Evolutionary conservation across 2,113 vertebrate species (phyloP).

Genomic region (Trematomus loennbergii): DNA sequence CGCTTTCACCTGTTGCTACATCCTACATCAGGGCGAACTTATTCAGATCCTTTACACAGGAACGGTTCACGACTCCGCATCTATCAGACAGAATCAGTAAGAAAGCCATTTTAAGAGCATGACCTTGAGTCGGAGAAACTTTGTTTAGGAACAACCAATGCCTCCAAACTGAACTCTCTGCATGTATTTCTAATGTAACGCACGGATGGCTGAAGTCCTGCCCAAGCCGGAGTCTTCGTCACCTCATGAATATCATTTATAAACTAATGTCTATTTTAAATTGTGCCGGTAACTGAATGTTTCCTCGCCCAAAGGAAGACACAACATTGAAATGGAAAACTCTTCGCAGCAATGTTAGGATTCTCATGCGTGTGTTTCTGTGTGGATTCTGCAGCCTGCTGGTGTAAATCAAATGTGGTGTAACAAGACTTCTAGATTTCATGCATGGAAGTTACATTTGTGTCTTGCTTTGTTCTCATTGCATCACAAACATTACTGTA

Average conservation of each 20-base stretch:
- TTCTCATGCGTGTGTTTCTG: too few species aligned
- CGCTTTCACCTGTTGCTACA: background rate
- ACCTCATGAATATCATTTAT: constrained; percentile 1
- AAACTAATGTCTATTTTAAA: constrained; percentile 6
- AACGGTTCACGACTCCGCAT: too few species aligned
- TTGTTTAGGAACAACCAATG: background rate
- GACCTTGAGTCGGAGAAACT: background rate
- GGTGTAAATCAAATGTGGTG: background rate
- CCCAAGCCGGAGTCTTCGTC: background rate
- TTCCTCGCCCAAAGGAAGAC: too few species aligned
- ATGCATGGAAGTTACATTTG: background rate
- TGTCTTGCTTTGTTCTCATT: background rate
- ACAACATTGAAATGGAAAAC: too few species aligned
- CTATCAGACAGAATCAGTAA: background rate
- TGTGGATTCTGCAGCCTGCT: too few species aligned
- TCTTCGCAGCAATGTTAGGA: too few species aligned
- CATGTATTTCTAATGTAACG: background rate
- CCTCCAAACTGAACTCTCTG: background rate
- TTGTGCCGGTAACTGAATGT: too few species aligned
- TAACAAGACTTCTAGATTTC: background rate
- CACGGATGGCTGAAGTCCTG: background rate
- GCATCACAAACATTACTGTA: background rate
- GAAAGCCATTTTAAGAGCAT: background rate
- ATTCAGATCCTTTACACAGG: too few species aligned
- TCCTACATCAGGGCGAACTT: too few species aligned